These are phyloP conservation scores for Macrostomum lignano DNA, from an alignment of 1,140 invertebrate species.

Conservation along the genomic window DNA sequence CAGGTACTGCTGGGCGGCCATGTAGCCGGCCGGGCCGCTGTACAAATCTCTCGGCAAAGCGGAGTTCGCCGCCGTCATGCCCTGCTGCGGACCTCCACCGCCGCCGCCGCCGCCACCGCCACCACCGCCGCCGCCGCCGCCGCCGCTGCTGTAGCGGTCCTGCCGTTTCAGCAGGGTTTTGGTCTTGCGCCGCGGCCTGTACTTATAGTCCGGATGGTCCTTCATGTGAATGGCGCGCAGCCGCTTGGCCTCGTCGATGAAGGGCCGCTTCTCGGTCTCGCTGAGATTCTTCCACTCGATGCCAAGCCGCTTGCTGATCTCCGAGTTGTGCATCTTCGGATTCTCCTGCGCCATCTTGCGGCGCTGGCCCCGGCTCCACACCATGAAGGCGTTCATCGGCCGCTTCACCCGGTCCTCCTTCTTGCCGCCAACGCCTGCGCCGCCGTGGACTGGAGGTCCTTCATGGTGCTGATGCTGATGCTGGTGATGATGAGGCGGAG, in stretches of 20 bases:
- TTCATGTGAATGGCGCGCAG: constrained; percentile 95
- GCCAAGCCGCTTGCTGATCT: constrained; percentile 68
- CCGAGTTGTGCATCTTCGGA: constrained; percentile 88
- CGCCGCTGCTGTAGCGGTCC: too few species aligned
- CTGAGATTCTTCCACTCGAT: constrained; percentile 75
- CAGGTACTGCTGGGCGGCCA: too few species aligned
- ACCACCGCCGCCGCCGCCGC: too few species aligned
- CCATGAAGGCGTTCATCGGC: constrained; percentile 71
- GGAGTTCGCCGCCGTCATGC: too few species aligned
- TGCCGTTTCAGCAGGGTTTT: constrained; percentile 32
- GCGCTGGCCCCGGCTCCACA: constrained; percentile 27
- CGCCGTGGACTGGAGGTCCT: too few species aligned
- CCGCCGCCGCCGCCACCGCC: too few species aligned
- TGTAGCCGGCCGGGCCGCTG: too few species aligned
- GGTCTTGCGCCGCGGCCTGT: constrained; percentile 41
- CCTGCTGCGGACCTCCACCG: too few species aligned
- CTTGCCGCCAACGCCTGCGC: too few species aligned
- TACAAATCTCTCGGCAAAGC: too few species aligned
- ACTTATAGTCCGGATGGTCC: constrained; percentile 97
- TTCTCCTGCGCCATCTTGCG: constrained; percentile 63
- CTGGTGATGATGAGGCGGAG: too few species aligned
- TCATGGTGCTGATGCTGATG: too few species aligned
- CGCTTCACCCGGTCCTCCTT: constrained; percentile 42
- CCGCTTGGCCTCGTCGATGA: constrained; percentile 88
- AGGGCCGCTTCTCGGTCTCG: constrained; percentile 78